Evolutionary conservation across 2,888 invertebrate genomes (phyloP), one percentile per base, ranked within the genome.

Genomic region (Drosophila ochracea): DNA sequence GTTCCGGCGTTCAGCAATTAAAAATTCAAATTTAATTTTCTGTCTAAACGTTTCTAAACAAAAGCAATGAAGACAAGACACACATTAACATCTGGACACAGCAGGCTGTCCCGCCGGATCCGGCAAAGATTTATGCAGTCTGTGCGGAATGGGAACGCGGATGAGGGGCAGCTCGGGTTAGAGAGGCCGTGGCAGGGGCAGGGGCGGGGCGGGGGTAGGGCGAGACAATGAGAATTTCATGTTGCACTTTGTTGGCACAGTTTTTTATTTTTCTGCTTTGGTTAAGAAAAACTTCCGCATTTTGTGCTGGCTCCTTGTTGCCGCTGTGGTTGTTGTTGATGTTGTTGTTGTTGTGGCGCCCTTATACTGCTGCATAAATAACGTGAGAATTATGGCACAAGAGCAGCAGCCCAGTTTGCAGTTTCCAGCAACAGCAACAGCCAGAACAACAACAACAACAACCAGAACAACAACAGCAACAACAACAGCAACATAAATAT

Each of bases 381-480:
- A 85, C 88, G 85, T 84, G 90, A 89, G 85, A 85, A 85, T 85
- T 89, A 85, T 87, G 85, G 84, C 70, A 59, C 82, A 73, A 82
- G 70, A 57, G 64, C 55, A 47, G 64, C 76, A 79, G 72, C 73
- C 76, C 69, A 55, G 55, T 28, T 55, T 57, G 39, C 82, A 82
- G 82, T 54, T 78, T 70, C 67, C 65, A 60, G 52, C 35, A 41
- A 55, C 61, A 60, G 28, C 52, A 49, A 28, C 49, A 47, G 3
- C 47, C n/a, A 6, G 3, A 21, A 13, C 13, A 21, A 7, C 43
- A 47, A 39, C 39, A 41, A 28, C 16, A 55, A 28, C 25, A 28
- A 30, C 55, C n/a, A n/a, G n/a, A 39, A 0, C 2, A 41, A 16
- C 39, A 58, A 21, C 79, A 89, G 0, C 30, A 10, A 13, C 11